Evolutionary conservation across 2,888 invertebrate species (phyloP), one percentile per base, ranked within the genome.

Genomic region (Drosophila paucipuncta): DNA sequence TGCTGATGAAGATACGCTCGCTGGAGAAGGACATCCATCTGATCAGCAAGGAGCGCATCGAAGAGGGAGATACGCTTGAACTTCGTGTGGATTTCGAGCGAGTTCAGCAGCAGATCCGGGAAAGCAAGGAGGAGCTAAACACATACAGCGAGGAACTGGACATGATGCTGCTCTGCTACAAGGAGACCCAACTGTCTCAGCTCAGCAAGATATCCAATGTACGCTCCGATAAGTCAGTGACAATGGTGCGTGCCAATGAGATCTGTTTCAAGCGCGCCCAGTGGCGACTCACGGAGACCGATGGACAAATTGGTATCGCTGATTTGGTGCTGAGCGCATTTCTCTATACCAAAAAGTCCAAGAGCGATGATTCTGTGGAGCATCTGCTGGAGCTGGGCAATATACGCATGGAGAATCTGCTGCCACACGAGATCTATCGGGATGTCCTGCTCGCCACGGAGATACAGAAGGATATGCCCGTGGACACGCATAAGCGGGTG

Each of bases 181-280:
- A 98, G 89, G 97, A 97, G 93, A 95, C 95, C 0, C 96, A 96
- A 58, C 93, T 97, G 0, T 89, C 95, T 58, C 94, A 94, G 28
- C 94, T 94, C 61, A 94, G 94, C 73, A 94, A 95, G 81, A 93
- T 95, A 70, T 95, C 95, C 0, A 95, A 95, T n/a, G 95, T 95
- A 58, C 93, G 95, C 18, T 95, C 95, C 43, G 95, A 97, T 91
- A 96, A 96, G 89, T 95, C 96, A 4, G 95, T 97, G 33, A 95
- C 96, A 0, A 96, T 97, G 62, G 97, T 98, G 33, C 94, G 98
- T 41, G 96, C 97, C 2, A 97, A 97, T 85, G 98, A 99, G 94
- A 99, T 99, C 89, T 99, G 98, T 93, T 99, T 99, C 94, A 99
- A 99, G 94, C 97, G 98, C 90, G 99, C 99, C 6, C 97, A 98